Evolutionary conservation across 2,113 vertebrate species (phyloP), one percentile per base, ranked within the genome.

Genomic region (Athene cunicularia): DNA sequence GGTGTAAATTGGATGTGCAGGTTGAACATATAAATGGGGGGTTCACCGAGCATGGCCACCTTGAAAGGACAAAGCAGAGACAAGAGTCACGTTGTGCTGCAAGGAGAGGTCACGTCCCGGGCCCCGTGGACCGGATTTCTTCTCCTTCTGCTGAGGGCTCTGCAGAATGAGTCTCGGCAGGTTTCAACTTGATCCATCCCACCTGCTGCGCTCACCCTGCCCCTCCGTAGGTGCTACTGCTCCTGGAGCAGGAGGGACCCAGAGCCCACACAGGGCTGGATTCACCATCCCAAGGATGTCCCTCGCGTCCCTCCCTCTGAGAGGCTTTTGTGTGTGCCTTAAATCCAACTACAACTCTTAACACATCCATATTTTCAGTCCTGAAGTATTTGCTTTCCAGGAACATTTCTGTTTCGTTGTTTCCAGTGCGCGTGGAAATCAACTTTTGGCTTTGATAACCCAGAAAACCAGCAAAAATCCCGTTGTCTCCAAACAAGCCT

Each of bases 1-100:
- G 74, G 62, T 72, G 83, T 27, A 27, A 47, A 41, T 23, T 3
- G 74, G 11, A 27, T 72, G 80, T 23, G 3, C 6, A 9, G 43
- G 1, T 1, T 3, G 62, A 41, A 26, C 32, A 13, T 3, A 4
- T 17, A 16, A 58, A 9, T 0, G 1, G 22, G 45, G 56, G 6
- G 3, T 12, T 62, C 33, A 12, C 2, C 0, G 6, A 58, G 80
- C 37, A 6, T 3, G 1, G 59, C 5, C 80, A 39, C 88, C 59
- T 24, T 6, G 23, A 5, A 41, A 33, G 70, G 47, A 63, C 64
- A 26, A 18, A 19, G 67, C 72, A 47, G 49, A 63, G 71, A 41
- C 52, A 39, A 22, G 43, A 73, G 50, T 23, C 27, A 28, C 6
- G 0, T 5, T 3, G 14, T 37, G 53, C 83, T 50, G 47, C 64